Evolutionary conservation across 2,797 vertebrate species (phyloP).

Genomic region (Meriones psammophilus): DNA sequence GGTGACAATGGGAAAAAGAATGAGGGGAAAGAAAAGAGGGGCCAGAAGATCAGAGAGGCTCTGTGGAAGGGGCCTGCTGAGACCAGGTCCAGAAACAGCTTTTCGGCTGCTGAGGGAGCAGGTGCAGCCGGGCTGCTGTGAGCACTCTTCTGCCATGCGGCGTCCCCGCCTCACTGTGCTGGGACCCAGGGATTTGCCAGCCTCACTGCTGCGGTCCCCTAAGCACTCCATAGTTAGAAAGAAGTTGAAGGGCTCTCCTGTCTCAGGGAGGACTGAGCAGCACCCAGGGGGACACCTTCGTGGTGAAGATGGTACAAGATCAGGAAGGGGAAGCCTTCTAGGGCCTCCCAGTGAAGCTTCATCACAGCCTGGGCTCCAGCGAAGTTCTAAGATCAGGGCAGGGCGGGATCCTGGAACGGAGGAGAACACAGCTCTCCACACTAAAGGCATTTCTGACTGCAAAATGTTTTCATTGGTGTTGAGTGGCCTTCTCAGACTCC

Average conservation of each 20-base stretch:
- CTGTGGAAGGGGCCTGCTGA: not conserved
- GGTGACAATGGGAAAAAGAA: not conserved
- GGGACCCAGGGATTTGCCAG: constrained; percentile 18
- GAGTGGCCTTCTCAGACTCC: not conserved
- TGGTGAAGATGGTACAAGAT: constrained; percentile 55
- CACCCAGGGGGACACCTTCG: not conserved
- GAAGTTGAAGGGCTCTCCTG: not conserved
- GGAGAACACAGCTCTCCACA: not conserved
- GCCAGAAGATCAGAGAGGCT: not conserved
- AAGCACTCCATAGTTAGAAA: constrained; percentile 56
- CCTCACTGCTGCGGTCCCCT: constrained; percentile 70
- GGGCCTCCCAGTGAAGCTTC: constrained; percentile 52
- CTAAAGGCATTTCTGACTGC: not conserved
- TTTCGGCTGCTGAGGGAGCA: not conserved
- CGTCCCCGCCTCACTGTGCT: constrained; percentile 10
- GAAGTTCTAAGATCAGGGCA: not conserved
- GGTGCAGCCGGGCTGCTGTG: not conserved
- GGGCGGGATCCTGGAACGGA: constrained; percentile 66
- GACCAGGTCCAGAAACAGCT: not conserved
- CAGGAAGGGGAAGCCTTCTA: not conserved
- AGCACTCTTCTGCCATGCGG: constrained; percentile 28
- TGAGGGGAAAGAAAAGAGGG: not conserved
- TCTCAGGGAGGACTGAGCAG: not conserved
- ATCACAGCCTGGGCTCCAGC: not conserved
- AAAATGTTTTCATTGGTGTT: not conserved